Base-by-base conservation (phyloP, 2,888 invertebrate species). In the Harmothoe impar region DNA sequence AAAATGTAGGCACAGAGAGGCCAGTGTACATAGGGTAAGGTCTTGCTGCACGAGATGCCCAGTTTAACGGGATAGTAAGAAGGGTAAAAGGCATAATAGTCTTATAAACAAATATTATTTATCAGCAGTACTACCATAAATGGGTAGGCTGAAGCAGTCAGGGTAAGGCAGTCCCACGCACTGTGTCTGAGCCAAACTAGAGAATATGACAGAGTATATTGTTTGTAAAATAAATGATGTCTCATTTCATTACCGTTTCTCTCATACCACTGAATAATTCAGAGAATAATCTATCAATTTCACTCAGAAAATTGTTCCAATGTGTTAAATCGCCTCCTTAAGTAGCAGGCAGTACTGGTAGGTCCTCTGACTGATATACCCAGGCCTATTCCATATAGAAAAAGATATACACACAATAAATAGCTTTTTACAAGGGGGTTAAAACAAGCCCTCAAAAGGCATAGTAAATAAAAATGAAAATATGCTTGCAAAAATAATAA, bases 401-500 rank as follows among this genome's bases (percentile, higher is more conserved):
- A 81, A 81, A 81, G 81, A 81, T 81, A 81, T 81, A 81, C 81
- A 81, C 81, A 81, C 81, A 81, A 43, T 81, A 81, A 1, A 43
- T 43, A 81, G 43, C 81, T 86, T 54, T 52, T 86, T 54, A 86
- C 56, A 56, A 29, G 86, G 86, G 86, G 33, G 43, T 23, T 29
- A 54, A 86, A 86, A 86, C 52, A 29, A 86, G 33, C 54, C 56
- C 56, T 86, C 25, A 86, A 86, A 54, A 29, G 56, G 86, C 86
- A 23, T 56, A 7, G n/a, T 86, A 86, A 86, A 86, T 52, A 86
- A 86, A 86, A 86, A 86, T 35, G 86, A 54, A 86, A 86, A 86
- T 86, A 54, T 86, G 56, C 86, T 86, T 54, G 86, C 86, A 52
- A 86, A 86, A 86, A 86, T 86, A 86, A 86, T 56, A 86, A 86